Evolutionary conservation across 1,140 invertebrate species (phyloP), one percentile per base, ranked within the genome.

Genomic region (Drosophila mauritiana): DNA sequence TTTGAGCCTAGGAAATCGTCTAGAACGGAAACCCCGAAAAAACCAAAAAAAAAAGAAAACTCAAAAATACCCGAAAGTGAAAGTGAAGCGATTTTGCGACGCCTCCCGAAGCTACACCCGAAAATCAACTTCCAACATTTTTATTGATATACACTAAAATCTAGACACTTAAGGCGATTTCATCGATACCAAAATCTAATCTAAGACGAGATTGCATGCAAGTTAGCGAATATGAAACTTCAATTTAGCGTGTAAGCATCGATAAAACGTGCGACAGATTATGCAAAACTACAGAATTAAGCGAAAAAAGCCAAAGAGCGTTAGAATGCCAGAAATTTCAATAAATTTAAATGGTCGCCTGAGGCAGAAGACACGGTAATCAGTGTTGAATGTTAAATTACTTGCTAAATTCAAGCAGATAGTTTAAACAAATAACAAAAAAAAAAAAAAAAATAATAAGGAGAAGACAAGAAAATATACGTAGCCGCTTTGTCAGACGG

Each of bases 401-500:
- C 40, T 61, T 73, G 48, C 62, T 52, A 64, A 55, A 54, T 37
- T 61, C 40, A 55, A 22, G 11, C 13, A 56, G 34, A 42, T 51
- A 39, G 51, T 25, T 31, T 39, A 58, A 48, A 62, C 8, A 31
- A 31, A 31, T 10, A 39, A 39, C 3, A 39, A 12, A 0, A 39
- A 34, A 34, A 34, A 42, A 42, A 17, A 37, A 3, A 25, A 36
- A 55, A 40, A 11, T 6, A 37, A 49, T 27, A 40, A 42, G 15
- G 22, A 61, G n/a, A 55, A 8, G 36, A 48, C 37, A 27, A 40
- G 53, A 74, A 74, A 37, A 52, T 72, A 82, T 79, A 83, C 76
- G 65, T 83, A 86, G 83, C 83, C 83, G 83, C 83, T 76, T 75
- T 62, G 83, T 86, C 83, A 69, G 59, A 86, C 70, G 69, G 75